A percentile compares a stretch with the other conserved stretches of the same genome.
Conservation (phyloP, 1,140 invertebrate species). For the Hypothenemus hampei region DNA sequence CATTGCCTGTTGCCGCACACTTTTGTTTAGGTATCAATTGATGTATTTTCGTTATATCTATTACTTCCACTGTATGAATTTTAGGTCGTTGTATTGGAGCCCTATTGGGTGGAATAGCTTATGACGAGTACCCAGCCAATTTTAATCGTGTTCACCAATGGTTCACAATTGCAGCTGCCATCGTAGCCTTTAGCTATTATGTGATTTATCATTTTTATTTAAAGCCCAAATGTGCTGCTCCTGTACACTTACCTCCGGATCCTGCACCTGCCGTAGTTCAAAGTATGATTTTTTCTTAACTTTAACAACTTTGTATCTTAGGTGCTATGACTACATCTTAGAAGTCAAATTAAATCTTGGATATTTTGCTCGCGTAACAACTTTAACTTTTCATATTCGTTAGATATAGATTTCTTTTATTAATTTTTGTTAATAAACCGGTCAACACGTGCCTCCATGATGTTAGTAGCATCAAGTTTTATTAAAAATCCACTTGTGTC, state of each 20-base stretch:
- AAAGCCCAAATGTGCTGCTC: slow-evolving; percentile 63
- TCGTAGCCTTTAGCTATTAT: slow-evolving; percentile 61
- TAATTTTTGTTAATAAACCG: too few species aligned
- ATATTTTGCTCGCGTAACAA: too few species aligned
- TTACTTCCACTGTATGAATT: too few species aligned
- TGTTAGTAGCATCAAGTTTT: too few species aligned
- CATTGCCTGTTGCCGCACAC: slow-evolving; percentile 73
- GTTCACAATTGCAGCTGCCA: slow-evolving; percentile 57
- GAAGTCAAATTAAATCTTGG: neutral
- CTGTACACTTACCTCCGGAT: slow-evolving; percentile 41
- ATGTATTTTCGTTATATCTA: neutral
- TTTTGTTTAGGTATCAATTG: slow-evolving; percentile 73
- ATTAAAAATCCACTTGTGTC: too few species aligned
- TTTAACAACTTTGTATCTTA: slow-evolving; percentile 4
- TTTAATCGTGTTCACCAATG: slow-evolving; percentile 38
- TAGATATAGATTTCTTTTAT: too few species aligned
- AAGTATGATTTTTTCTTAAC: slow-evolving; percentile 36
- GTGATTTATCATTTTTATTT: slow-evolving; percentile 64
- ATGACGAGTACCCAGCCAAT: slow-evolving; percentile 34
- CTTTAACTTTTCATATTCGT: too few species aligned
- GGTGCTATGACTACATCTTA: neutral
- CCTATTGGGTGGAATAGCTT: slow-evolving; percentile 41
- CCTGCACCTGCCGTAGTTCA: slow-evolving; percentile 37
- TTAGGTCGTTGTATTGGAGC: slow-evolving; percentile 44
- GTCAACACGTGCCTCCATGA: too few species aligned